Base-by-base conservation (phyloP, 2,113 vertebrate species). In the Hemibagrus wyckioides region DNA sequence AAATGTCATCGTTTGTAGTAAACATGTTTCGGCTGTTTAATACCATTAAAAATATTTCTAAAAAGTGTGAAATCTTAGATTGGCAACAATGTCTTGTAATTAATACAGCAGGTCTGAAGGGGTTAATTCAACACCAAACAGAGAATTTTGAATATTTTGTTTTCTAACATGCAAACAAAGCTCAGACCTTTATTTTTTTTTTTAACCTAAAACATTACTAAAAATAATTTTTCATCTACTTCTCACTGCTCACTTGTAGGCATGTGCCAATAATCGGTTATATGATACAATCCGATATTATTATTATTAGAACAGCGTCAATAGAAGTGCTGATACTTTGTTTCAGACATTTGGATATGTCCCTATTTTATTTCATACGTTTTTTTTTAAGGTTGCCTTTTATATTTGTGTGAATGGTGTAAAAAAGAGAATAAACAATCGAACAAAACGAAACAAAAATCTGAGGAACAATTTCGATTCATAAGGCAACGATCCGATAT, bases 111-210 rank as follows among this genome's bases (percentile, higher is more conserved):
- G 48, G 36, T 81, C 33, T 41, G 79, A 81, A 59, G 56, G 54
- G 54, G 79, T 81, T 81, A 81, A 59, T 39, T 81, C 54, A 81
- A 28, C 56, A 41, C 33, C 79, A 28, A 81, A 81, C 33, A 28
- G 54, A 59, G 41, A 67, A 82, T 48, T 44, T 17, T 65, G 59
- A 83, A 50, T 65, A 83, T 21, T 83, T 15, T 41, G 79, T 59
- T 81, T 81, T 65, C 56, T 83, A 83, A 48, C 81, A 83, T 83
- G 81, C 81, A 83, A 83, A 50, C 41, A 65, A 82, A 83, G 39
- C 59, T 65, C 56, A 65, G 59, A 48, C 92, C 21, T 36, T 88
- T 86, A 67, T 92, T 89, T 80, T 44, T 84, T 88, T 92, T 94
- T 91, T 90, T 90, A 91, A 89, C 88, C 93, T 65, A n/a, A 83